Evolutionary conservation across 2,113 vertebrate genomes (phyloP), one percentile per base, ranked within the genome.

Genomic region (Lichenostomus cassidix): DNA sequence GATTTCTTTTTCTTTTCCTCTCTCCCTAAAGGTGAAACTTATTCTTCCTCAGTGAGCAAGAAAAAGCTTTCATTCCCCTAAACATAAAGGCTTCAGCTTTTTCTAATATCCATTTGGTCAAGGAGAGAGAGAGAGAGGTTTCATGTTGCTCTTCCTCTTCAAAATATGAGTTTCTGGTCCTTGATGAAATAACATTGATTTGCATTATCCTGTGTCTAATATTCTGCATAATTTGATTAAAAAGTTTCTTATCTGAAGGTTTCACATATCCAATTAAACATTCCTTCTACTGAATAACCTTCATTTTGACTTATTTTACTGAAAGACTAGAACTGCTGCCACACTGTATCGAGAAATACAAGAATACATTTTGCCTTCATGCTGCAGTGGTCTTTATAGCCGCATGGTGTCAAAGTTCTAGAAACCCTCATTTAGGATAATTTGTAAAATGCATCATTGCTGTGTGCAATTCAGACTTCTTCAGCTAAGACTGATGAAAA

Each of bases 121-220:
- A 49, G 47, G 12, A 33, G 41, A 78, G 33, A 59, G 25, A 35
- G 9, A 0, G 25, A 35, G 9, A 0, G 0, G 24, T 3, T 92
- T 86, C 53, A n/a, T 1, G 0, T 33, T 68, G 21, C 39, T 9
- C 3, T 50, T 15, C 9, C 16, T 70, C 64, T 86, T 76, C 8
- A 60, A 52, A 83, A 62, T 77, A 52, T 13, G 6, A 63, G 1
- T 50, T 93, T 89, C 52, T 62, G 59, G 28, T 35, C 14, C 25
- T 65, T 59, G n/a, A 73, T 55, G 20, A 67, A 83, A 47, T 47
- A 67, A 25, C 1, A 2, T 46, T 67, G 6, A 9, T 69, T 37
- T 33, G 10, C 14, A 33, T 52, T 52, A 52, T 52, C 11, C 22
- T 60, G 37, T 14, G 27, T 37, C 39, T 52, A 44, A 87, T 52